Percentiles rank a stretch among this genome's conserved stretches.
Conservation (phyloP, 2,113 vertebrate species). For the Anser brachyrhynchus region DNA sequence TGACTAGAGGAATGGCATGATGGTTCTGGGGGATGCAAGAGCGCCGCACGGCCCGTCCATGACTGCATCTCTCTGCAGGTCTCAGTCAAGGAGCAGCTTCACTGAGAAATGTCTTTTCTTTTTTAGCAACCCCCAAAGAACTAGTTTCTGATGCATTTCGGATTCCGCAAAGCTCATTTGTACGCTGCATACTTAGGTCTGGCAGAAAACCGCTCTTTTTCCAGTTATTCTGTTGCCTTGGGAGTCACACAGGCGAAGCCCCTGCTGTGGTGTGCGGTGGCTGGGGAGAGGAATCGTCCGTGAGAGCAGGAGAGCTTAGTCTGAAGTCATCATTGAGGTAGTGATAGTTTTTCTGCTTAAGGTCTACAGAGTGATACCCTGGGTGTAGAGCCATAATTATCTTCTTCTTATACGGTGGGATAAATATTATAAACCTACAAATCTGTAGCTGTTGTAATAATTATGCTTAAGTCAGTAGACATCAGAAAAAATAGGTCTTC, state of each 20-base stretch:
- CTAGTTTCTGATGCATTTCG: background rate
- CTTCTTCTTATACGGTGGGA: background rate
- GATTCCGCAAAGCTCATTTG: background rate
- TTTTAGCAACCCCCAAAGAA: background rate
- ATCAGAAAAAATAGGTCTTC: background rate
- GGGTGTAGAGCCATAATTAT: background rate
- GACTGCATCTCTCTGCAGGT: background rate
- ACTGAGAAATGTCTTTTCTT: rapidly evolving
- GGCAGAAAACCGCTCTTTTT: background rate
- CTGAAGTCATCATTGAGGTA: background rate
- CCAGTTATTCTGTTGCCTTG: background rate
- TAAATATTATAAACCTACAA: background rate
- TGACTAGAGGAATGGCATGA: constrained; percentile 42
- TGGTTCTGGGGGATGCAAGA: constrained; percentile 31
- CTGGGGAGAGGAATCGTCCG: background rate
- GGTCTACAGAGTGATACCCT: background rate
- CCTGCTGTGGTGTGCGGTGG: background rate
- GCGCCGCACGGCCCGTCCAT: background rate
- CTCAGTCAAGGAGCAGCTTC: background rate
- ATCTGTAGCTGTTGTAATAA: background rate
- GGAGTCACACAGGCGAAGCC: background rate
- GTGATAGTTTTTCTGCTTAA: background rate
- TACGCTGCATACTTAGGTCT: background rate
- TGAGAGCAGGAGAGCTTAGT: background rate
- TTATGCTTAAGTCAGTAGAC: background rate